Base-by-base conservation (phyloP, 37 sponge, comb jelly and placozoan species). In the Corticium candelabrum region DNA sequence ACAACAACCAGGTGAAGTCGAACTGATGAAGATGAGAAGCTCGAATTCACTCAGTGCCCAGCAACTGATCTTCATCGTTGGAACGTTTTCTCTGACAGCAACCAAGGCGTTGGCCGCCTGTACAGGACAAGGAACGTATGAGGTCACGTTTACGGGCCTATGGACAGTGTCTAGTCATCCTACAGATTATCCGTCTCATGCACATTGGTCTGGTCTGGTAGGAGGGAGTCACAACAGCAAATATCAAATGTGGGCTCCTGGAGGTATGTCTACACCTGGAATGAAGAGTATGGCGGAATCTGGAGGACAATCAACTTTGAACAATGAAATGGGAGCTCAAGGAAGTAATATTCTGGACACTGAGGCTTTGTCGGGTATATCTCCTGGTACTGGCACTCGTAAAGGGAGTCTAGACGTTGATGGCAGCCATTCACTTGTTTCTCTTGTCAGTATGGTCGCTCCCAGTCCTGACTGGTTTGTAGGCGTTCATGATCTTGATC, bases 381-480 rank as follows among this genome's bases (percentile, higher is more conserved):
- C 15, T 50, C 15, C 62, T 11, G 62, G 62, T 11, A 21, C 62
- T 27, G 62, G 62, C 21, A 50, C 11, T 27, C 11, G 62, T 27
- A 21, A 50, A 21, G 62, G 62, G 11, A 50, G 15, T 11, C 11
- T 50, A 11, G 15, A 50, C 5, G 73, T 70, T 32, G 73, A 70
- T 32, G n/a, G 34, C 35, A n/a, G 21, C 21, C 73, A 70, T 70
- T 15, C 73, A 32, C 73, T 70, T 7, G 73, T 70, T 4, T n/a
- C 73, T 5, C 34, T 32, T 5, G 4, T 70, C n/a, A n/a, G n/a
- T 5, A 70, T 70, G 73, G 35, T 70, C 34, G 73, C 73, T 7
- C 73, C 73, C 5, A n/a, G n/a, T 7, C 73, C 73, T 7, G 73
- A 70, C 35, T 70, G 73, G 73, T 70, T 70, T 32, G 73, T 70